A percentile compares a stretch with the other conserved stretches of the same genome.
These are phyloP conservation scores for Varecia variegata DNA, from an alignment of 2,797 vertebrate genomes.

Conservation along the genomic window DNA sequence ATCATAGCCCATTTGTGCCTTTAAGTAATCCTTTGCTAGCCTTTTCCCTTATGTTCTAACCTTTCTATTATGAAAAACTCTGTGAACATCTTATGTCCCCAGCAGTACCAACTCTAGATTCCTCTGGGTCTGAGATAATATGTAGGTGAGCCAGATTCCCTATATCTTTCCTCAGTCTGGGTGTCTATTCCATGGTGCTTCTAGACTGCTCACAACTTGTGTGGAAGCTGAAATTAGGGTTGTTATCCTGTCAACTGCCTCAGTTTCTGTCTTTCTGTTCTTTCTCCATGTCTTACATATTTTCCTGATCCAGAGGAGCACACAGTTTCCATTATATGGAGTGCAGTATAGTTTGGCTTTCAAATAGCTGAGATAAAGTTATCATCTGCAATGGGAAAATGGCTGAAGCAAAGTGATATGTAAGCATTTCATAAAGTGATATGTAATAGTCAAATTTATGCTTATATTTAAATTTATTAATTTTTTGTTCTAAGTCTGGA, in stretches of 20 bases:
- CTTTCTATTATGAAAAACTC: constrained; percentile 12
- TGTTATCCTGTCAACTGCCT: background rate
- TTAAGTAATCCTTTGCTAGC: background rate
- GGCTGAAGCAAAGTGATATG: background rate
- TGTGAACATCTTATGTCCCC: background rate
- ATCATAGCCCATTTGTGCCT: background rate
- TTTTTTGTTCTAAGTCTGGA: background rate
- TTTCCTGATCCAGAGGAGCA: background rate
- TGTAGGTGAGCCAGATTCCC: background rate
- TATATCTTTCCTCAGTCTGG: background rate
- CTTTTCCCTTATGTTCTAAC: background rate
- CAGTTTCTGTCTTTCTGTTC: background rate
- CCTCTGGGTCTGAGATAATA: background rate
- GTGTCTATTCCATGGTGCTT: background rate
- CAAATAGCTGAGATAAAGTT: background rate
- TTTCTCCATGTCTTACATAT: background rate
- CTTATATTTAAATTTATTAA: background rate
- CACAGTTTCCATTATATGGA: background rate
- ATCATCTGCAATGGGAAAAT: background rate
- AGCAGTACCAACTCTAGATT: background rate
- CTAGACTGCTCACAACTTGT: background rate
- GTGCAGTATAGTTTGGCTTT: background rate
- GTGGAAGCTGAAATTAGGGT: background rate
- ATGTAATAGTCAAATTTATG: background rate
- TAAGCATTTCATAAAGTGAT: background rate